Percentiles rank a stretch among this genome's conserved stretches.
phyloP scores from a whole-genome alignment of 1,140 invertebrate genomes.

The Sarcophaga bullata region DNA sequence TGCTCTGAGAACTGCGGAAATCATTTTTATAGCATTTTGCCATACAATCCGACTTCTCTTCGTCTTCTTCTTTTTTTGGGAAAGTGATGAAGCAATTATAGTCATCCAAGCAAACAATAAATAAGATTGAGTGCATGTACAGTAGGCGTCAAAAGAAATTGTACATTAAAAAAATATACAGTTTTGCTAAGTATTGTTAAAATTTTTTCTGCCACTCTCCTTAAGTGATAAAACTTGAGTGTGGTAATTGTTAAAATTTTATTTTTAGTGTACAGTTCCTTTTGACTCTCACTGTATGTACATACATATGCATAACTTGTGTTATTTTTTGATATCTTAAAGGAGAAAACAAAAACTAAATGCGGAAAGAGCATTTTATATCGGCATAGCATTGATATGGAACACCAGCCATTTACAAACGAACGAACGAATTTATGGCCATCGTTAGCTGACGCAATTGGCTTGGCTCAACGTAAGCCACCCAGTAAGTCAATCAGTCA shows the following conservation, averaged over 20 bases:
- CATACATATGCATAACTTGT: too few relatives aligned
- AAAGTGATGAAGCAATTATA: not conserved
- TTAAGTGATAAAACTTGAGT: too few relatives aligned
- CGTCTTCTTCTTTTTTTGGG: not conserved
- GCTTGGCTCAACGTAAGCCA: not conserved
- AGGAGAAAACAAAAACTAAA: not conserved
- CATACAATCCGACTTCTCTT: not conserved
- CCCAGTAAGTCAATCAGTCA: not conserved
- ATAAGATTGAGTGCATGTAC: not conserved
- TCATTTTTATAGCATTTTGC: constrained; percentile 3
- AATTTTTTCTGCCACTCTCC: too few relatives aligned
- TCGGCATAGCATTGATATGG: not conserved
- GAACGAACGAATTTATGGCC: not conserved
- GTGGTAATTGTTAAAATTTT: too few relatives aligned
- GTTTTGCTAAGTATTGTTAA: too few relatives aligned
- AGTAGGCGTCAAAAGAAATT: too few relatives aligned
- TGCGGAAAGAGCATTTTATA: not conserved
- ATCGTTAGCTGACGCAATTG: not conserved
- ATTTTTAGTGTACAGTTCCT: too few relatives aligned
- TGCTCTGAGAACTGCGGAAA: not conserved
- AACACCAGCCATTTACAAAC: not conserved
- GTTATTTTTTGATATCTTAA: not conserved
- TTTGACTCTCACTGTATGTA: too few relatives aligned
- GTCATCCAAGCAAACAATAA: not conserved
- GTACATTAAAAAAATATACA: too few relatives aligned